Conservation (phyloP, 2,113 vertebrate species). For the Cichladusa arquata region DNA sequence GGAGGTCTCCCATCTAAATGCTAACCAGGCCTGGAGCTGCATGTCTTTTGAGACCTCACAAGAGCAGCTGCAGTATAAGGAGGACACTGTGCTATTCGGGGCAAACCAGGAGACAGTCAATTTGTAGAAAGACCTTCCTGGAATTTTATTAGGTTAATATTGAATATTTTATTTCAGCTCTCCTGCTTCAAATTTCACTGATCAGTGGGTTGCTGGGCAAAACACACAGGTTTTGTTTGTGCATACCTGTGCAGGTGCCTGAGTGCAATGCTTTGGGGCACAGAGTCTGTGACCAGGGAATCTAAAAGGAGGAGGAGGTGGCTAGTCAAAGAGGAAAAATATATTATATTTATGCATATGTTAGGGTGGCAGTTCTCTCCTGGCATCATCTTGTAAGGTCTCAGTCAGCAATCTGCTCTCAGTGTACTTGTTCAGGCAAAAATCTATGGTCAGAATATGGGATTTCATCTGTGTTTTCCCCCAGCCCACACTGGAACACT, state of each 20-base stretch:
- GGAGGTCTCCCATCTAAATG: not conserved
- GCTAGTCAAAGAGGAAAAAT: not conserved
- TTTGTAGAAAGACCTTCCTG: not conserved
- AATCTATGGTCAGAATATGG: not conserved
- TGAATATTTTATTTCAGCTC: not conserved
- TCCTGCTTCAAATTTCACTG: not conserved
- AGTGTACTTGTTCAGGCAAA: not conserved
- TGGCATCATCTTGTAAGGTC: not conserved
- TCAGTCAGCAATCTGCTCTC: not conserved
- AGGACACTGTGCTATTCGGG: accelerated
- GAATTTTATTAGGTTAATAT: not conserved
- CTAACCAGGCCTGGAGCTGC: not conserved
- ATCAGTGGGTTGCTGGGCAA: accelerated
- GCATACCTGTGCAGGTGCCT: not conserved
- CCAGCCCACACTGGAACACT: not conserved
- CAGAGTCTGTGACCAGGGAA: not conserved
- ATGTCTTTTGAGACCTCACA: not conserved
- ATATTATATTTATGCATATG: not conserved
- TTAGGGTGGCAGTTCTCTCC: not conserved
- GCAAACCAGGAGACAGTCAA: not conserved
- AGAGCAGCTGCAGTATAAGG: not conserved
- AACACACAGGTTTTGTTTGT: not conserved
- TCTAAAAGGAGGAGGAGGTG: not conserved
- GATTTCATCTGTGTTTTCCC: not conserved
- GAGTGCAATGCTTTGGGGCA: not conserved